Evolutionary conservation across 1,140 invertebrate species (phyloP).

Genomic region (Thaumetopoea pityocampa): DNA sequence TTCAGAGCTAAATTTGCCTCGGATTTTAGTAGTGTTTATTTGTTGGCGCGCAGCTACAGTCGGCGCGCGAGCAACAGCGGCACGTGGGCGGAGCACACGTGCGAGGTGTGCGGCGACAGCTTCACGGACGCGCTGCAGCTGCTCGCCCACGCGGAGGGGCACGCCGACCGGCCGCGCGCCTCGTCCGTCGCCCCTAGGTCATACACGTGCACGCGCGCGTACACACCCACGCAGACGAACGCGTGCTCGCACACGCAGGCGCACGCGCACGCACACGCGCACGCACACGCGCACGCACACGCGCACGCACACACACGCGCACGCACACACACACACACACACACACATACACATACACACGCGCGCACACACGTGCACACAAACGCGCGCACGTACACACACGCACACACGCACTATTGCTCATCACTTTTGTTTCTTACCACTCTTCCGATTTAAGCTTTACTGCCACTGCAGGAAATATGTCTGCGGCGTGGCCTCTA

Average conservation of each 20-base stretch:
- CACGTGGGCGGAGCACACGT: constrained; percentile 77
- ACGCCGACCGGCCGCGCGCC: constrained; percentile 76
- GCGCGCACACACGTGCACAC: too few species aligned
- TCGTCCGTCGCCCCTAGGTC: constrained; percentile 64
- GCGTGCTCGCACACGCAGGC: background rate
- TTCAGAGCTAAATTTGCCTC: too few species aligned
- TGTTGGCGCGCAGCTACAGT: constrained; percentile 53
- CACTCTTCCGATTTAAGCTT: too few species aligned
- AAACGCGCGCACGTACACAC: too few species aligned
- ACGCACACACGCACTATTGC: too few species aligned
- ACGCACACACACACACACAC: background rate
- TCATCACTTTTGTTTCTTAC: too few species aligned
- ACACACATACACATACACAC: too few species aligned
- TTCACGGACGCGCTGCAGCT: constrained; percentile 84
- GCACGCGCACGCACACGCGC: too few species aligned
- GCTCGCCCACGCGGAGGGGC: constrained; percentile 85
- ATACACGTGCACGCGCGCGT: constrained; percentile 29
- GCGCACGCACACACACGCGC: constrained; percentile 2
- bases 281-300: background rate
- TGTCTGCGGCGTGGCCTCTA: too few species aligned
- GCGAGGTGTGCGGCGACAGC: constrained; percentile 85
- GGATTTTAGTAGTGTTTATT: too few species aligned
- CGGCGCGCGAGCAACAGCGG: constrained; percentile 68
- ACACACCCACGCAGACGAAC: background rate
- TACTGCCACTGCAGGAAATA: too few species aligned